Percentiles rank a stretch among this genome's conserved stretches.
Conservation (phyloP, 2,113 vertebrate species). For the Daboia siamensis region DNA sequence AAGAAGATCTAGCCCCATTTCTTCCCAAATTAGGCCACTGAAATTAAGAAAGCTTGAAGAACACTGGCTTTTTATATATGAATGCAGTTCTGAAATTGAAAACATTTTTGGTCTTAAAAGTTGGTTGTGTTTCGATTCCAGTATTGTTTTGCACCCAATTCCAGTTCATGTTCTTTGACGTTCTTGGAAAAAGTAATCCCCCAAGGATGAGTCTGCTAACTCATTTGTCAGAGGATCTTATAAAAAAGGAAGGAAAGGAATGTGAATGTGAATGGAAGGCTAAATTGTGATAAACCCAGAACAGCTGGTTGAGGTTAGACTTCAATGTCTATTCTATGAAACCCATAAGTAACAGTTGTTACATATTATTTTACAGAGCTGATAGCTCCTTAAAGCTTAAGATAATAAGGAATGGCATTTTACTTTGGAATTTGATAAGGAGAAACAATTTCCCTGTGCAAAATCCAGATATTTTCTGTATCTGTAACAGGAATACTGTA, state of each 20-base stretch:
- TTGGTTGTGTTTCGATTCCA: neutral
- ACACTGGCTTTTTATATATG: neutral
- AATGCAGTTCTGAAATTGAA: neutral
- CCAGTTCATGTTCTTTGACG: neutral
- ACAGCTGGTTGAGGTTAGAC: constrained; percentile 14
- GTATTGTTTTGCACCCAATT: neutral
- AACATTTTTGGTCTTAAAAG: neutral
- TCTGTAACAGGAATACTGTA: neutral
- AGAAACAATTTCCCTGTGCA: neutral
- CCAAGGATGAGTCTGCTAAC: neutral
- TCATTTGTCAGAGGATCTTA: neutral
- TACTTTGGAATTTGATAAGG: neutral
- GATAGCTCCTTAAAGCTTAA: neutral
- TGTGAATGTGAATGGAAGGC: neutral
- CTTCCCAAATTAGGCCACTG: neutral
- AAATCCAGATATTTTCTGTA: neutral
- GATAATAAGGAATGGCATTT: neutral
- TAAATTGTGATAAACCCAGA: neutral
- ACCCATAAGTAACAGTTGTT: neutral
- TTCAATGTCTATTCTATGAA: neutral
- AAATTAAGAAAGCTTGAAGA: neutral
- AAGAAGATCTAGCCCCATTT: neutral
- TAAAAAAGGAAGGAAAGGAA: neutral
- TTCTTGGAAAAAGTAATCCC: neutral
- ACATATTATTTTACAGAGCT: neutral